Base-by-base conservation (phyloP, 2,113 vertebrate species). In the Cranoglanis bouderius region DNA sequence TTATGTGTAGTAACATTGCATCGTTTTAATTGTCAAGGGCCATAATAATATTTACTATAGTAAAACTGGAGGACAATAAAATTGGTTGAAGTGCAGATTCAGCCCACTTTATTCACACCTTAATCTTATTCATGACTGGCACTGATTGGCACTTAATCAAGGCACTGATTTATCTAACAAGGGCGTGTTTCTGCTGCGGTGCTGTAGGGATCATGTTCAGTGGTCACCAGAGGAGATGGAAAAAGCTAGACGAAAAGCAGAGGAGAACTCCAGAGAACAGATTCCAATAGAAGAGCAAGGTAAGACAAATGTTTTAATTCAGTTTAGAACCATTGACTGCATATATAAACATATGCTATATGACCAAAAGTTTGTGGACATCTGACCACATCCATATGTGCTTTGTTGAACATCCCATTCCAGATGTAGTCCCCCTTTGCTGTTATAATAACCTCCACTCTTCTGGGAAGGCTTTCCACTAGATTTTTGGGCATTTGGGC, bases 181-280 rank as follows among this genome's bases (percentile, higher is more conserved):
- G 3, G 14, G 43, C 26, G 53, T 84, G 32, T 65, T 84, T 53
- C 29, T 46, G 8, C 49, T n/a, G 57, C 84, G 87, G 57, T 84
- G 59, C 92, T 90, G n/a, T 82, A 99, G 98, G 97, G 97, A 99
- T 94, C 97, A 98, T 90, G 95, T 99, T 84, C 94, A 97, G 51
- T 99, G 98, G 98, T 97, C 97, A 83, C 93, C 96, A 81, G 96
- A 97, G 91, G 97, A 98, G 35, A 95, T 92, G 92, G 95, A 93
- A 92, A 92, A 85, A 53, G 97, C 97, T 55, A 95, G 91, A 72
- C 92, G 95, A 94, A 97, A 92, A 91, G 95, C 92, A 8, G 90
- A 93, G 86, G 96, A 98, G 93, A 98, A 99, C 90, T 97, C 97
- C 13, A 86, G 91, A 81, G 90, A 94, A 40, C 94, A 89, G 93